Evolutionary conservation across 2,888 invertebrate species (phyloP).

Genomic region (Watsonalla binaria): DNA sequence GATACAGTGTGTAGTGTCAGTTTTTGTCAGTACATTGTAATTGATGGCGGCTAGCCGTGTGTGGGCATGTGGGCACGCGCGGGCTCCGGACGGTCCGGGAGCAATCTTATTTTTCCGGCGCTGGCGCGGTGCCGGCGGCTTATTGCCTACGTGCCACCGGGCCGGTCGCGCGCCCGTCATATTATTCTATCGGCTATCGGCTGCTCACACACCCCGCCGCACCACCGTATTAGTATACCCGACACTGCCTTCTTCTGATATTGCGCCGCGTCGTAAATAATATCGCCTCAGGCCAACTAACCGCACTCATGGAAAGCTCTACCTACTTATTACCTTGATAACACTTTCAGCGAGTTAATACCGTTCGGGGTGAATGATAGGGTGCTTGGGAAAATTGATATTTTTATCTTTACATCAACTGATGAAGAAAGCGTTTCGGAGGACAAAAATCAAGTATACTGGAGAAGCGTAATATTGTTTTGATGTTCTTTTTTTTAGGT

Average conservation of each 20-base stretch:
- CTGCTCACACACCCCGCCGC: slow-evolving; percentile 51
- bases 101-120: slow-evolving; percentile 74
- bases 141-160: slow-evolving; percentile 76
- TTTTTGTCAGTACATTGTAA: background rate
- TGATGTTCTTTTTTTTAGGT: too few relatives aligned
- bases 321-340: slow-evolving; percentile 47
- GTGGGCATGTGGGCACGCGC: slow-evolving; percentile 47
- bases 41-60: slow-evolving; percentile 2
- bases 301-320: slow-evolving; percentile 31
- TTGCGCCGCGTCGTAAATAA: slow-evolving; percentile 70
- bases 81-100: slow-evolving; percentile 47
- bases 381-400: slow-evolving; percentile 1
- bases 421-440: background rate
- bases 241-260: slow-evolving; percentile 68
- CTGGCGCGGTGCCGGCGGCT: slow-evolving; percentile 69
- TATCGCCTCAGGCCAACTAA: slow-evolving; percentile 45
- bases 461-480: too few relatives aligned
- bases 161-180: slow-evolving; percentile 66
- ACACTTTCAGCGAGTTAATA: slow-evolving; percentile 16
- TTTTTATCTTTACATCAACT: background rate
- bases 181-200: slow-evolving; percentile 77
- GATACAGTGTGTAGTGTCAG: background rate
- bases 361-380: slow-evolving; percentile 2
- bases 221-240: slow-evolving; percentile 67
- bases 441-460: too few relatives aligned